Evolutionary conservation across 2,113 vertebrate species (phyloP).

Genomic region (Hippolais icterina): DNA sequence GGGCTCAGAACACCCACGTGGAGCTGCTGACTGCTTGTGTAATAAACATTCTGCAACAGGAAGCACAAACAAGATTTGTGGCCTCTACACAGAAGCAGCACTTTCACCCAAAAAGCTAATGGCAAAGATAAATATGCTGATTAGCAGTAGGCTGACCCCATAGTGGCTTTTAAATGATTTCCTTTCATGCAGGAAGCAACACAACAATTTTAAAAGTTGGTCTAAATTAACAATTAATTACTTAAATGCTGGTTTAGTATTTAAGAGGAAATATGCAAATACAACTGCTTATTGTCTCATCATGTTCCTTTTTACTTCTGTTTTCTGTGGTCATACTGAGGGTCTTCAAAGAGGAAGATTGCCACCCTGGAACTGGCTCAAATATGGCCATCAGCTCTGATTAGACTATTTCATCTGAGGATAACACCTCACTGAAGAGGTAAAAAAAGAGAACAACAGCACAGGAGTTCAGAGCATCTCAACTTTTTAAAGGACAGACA

Average conservation of each 20-base stretch:
- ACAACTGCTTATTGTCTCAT: neutral
- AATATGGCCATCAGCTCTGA: neutral
- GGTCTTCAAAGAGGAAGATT: neutral
- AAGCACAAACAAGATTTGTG: slow-evolving; percentile 49
- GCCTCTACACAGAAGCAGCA: neutral
- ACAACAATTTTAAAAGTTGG: neutral
- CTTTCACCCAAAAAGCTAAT: neutral
- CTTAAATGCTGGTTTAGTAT: neutral
- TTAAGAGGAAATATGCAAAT: neutral
- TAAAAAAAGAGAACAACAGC: neutral
- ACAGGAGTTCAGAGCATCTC: neutral
- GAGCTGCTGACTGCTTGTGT: slow-evolving; percentile 90
- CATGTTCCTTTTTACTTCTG: neutral
- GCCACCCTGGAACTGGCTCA: neutral
- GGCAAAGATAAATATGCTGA: neutral
- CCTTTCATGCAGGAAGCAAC: neutral
- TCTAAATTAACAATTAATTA: neutral
- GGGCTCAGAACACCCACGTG: slow-evolving; percentile 93
- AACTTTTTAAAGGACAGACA: neutral
- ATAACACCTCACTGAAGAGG: neutral
- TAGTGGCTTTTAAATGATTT: neutral
- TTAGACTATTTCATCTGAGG: neutral
- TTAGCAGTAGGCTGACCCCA: neutral
- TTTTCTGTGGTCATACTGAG: neutral
- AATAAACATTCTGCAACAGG: slow-evolving; percentile 93